These are phyloP conservation scores for Pherbina coryleti DNA, from an alignment of 2,888 invertebrate species.

Conservation along the genomic window DNA sequence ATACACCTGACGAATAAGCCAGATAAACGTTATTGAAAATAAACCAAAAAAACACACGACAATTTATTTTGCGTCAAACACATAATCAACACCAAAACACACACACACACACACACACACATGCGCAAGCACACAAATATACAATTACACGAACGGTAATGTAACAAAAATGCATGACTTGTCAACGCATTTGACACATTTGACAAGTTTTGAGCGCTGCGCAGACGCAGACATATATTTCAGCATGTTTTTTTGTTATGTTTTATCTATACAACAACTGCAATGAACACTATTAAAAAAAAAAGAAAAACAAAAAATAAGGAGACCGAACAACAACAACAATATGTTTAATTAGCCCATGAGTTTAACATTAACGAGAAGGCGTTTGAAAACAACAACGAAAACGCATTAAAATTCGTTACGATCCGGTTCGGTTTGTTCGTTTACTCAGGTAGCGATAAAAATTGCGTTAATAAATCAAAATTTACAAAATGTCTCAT, in stretches of 20 bases:
- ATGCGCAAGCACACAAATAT: not conserved
- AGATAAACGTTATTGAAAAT: not conserved
- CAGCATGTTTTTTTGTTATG: not conserved
- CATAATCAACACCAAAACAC: not conserved
- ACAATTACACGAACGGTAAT: not conserved
- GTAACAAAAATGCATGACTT: not conserved
- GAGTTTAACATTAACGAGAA: conserved; percentile 39
- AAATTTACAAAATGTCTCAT: conserved; percentile 35
- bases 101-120: not conserved
- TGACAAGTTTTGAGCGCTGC: not conserved
- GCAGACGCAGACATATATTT: not conserved
- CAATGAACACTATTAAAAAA: not conserved
- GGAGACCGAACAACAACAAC: conserved; percentile 28
- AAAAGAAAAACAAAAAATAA: conserved; percentile 5
- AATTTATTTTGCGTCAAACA: not conserved
- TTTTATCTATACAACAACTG: not conserved
- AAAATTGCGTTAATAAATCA: conserved; percentile 62
- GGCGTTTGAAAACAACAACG: conserved; percentile 24
- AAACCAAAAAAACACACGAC: not conserved
- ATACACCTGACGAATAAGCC: not conserved
- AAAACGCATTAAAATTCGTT: conserved; percentile 9
- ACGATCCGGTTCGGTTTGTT: too few species aligned
- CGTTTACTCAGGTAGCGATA: not conserved
- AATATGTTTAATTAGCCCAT: conserved; percentile 41
- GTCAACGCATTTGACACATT: conserved; percentile 8